Evolutionary conservation across 2,797 vertebrate genomes (phyloP).

Genomic region (Calcarius lapponicus): DNA sequence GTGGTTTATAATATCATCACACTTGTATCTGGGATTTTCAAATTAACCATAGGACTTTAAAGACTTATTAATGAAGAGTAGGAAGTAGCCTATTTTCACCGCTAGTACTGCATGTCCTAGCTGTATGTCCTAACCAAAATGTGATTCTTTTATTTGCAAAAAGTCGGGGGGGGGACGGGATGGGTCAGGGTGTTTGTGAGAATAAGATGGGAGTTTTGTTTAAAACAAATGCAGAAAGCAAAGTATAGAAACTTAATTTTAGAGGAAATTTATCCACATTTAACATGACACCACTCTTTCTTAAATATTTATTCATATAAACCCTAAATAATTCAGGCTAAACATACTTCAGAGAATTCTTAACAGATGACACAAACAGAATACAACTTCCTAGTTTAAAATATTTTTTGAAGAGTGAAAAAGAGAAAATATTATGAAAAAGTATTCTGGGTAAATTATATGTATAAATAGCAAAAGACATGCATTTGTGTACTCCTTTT

Average conservation of each 20-base stretch:
- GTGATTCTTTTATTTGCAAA: background rate
- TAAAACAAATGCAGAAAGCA: background rate
- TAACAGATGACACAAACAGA: background rate
- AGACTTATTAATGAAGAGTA: background rate
- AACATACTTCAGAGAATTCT: background rate
- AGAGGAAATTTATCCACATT: background rate
- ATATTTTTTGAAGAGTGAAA: background rate
- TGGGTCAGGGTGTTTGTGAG: background rate
- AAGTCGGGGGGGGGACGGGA: rapidly evolving
- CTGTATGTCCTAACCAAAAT: background rate
- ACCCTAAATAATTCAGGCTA: background rate
- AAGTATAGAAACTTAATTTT: background rate
- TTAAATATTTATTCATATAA: background rate
- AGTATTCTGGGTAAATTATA: background rate
- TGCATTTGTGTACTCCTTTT: background rate
- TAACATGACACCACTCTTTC: background rate
- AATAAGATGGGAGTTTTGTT: background rate
- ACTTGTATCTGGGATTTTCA: background rate
- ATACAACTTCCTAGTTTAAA: background rate
- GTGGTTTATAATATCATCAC: background rate
- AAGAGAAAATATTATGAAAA: background rate
- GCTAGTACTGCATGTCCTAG: background rate
- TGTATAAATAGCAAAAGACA: background rate
- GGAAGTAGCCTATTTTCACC: background rate
- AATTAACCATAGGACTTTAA: background rate